Conservation (phyloP, 2,888 invertebrate genomes). For the Galeopsomyia nigrocyanea region DNA sequence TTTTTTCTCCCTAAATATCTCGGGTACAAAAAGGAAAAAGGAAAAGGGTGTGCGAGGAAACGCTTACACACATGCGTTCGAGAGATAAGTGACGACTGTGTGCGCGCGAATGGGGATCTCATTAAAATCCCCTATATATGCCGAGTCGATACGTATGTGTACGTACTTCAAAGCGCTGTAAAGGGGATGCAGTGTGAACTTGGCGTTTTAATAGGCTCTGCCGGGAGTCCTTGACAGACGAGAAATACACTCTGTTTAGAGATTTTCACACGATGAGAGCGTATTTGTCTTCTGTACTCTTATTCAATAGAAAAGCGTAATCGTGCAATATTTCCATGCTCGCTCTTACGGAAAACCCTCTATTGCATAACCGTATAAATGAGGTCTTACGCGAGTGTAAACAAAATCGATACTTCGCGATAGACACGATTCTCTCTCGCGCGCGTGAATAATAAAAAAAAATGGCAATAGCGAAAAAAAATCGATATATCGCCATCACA, state of each 20-base stretch:
- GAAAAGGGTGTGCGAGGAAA: neutral
- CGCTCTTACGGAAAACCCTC: too few relatives aligned
- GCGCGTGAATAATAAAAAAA: too few relatives aligned
- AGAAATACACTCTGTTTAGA: conserved; percentile 56
- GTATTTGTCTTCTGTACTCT: too few relatives aligned
- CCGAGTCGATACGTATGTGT: too few relatives aligned
- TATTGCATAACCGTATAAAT: too few relatives aligned
- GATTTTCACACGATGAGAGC: neutral
- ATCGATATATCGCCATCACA: too few relatives aligned
- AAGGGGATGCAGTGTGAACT: neutral
- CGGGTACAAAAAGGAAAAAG: conserved; percentile 29
- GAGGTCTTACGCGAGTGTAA: too few relatives aligned
- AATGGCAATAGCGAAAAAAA: too few relatives aligned
- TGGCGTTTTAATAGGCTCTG: conserved; percentile 14
- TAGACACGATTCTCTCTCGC: too few relatives aligned
- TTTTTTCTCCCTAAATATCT: neutral
- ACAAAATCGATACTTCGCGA: too few relatives aligned
- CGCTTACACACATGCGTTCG: conserved; percentile 1
- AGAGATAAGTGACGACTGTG: conserved; percentile 9
- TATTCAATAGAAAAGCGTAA: too few relatives aligned
- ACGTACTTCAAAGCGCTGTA: neutral
- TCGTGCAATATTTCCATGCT: too few relatives aligned
- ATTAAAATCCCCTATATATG: conserved; percentile 18
- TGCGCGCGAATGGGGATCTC: conserved; percentile 9
- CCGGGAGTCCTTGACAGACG: conserved; percentile 53